Percentiles rank a stretch among this genome's conserved stretches.
Evolutionary conservation across 2,888 invertebrate species (phyloP).

Genomic region (Caenorhabditis uteleia): DNA sequence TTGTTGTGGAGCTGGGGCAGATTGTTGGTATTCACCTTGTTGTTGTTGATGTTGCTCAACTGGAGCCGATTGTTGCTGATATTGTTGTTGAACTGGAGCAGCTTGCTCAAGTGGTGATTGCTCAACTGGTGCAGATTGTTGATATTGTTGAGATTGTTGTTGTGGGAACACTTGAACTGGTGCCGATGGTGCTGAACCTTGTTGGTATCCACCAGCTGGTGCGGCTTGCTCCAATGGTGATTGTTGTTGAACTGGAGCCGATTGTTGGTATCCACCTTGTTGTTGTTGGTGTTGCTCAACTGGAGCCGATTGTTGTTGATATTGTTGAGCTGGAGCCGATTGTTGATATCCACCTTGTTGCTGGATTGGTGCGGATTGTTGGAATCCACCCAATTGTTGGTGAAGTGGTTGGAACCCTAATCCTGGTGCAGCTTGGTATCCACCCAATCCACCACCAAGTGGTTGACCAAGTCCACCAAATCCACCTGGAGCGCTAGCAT

Average conservation of each 20-base stretch:
- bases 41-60: slow-evolving; percentile 3
- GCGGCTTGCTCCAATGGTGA: too few relatives aligned
- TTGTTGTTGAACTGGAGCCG: not conserved
- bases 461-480: slow-evolving; percentile 15
- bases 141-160: too few relatives aligned
- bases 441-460: not conserved
- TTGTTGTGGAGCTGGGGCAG: slow-evolving; percentile 5
- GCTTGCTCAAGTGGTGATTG: slow-evolving; percentile 6
- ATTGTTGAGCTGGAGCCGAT: slow-evolving; percentile 2
- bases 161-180: slow-evolving; percentile 7
- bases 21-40: not conserved
- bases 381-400: slow-evolving; percentile 6
- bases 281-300: slow-evolving; percentile 2
- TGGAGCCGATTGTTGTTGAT: not conserved
- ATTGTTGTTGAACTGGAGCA: slow-evolving; percentile 2
- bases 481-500: slow-evolving; percentile 9
- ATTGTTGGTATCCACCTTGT: too few relatives aligned
- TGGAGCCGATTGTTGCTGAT: not conserved
- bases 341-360: not conserved
- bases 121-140: not conserved
- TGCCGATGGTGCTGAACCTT: slow-evolving; percentile 1
- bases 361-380: not conserved
- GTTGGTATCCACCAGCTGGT: slow-evolving; percentile 1
- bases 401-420: not conserved
- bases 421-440: slow-evolving; percentile 16